Conservation (phyloP, 1,140 invertebrate species). For the Ostrea denselamellosa region DNA sequence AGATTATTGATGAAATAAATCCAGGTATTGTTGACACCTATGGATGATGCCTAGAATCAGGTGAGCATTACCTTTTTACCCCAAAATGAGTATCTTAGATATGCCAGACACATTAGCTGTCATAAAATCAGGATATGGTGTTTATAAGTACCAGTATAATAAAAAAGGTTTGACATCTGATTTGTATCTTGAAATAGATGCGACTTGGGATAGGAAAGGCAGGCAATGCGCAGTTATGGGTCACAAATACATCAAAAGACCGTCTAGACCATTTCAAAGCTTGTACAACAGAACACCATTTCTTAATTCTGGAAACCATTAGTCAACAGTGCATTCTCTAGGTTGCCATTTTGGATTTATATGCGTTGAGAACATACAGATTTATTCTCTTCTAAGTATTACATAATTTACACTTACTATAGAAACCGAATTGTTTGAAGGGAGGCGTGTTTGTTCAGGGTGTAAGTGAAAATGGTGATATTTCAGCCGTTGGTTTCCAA, state of each 20-base stretch:
- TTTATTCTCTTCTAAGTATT: constrained; percentile 58
- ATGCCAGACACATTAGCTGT: too few relatives aligned
- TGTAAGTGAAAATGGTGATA: too few relatives aligned
- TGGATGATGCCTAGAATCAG: neutral
- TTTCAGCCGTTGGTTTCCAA: too few relatives aligned
- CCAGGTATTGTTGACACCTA: neutral
- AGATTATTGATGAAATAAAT: constrained; percentile 6
- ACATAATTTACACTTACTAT: neutral
- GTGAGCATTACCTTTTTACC: neutral
- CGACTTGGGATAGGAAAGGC: neutral
- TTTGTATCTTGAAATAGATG: neutral
- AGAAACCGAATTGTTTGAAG: neutral
- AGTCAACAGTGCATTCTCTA: constrained; percentile 52
- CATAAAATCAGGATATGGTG: too few relatives aligned
- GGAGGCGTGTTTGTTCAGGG: too few relatives aligned
- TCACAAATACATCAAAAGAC: neutral
- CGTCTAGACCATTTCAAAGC: constrained; percentile 45
- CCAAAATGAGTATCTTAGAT: neutral
- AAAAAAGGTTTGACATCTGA: neutral
- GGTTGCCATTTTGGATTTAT: constrained; percentile 51
- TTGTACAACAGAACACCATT: constrained; percentile 47
- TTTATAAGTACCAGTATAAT: neutral
- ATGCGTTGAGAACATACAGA: constrained; percentile 57
- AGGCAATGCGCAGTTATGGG: neutral
- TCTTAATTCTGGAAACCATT: constrained; percentile 54